Conservation (phyloP, 2,888 invertebrate genomes). For the Rotaria magnacalcarata region DNA sequence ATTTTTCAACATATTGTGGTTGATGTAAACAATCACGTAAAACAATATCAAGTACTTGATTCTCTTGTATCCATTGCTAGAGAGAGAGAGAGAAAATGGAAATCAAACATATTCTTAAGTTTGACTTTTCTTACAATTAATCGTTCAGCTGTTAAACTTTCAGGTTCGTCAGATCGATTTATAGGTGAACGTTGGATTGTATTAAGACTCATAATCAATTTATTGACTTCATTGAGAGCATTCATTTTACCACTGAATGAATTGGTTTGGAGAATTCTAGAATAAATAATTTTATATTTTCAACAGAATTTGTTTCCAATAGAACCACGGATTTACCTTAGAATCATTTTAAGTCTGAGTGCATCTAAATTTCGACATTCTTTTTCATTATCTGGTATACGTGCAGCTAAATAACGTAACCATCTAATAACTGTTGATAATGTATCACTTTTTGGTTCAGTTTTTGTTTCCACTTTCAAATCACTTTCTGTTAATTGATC, state of each 20-base stretch:
- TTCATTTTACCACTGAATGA: constrained; percentile 99
- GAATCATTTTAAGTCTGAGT: constrained; percentile 89
- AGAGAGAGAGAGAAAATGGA: neutral
- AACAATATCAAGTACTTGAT: constrained; percentile 87
- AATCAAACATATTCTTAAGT: too few relatives aligned
- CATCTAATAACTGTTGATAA: constrained; percentile 88
- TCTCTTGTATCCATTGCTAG: constrained; percentile 83
- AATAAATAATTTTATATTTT: neutral
- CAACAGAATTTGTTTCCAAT: too few relatives aligned
- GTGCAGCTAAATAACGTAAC: constrained; percentile 78
- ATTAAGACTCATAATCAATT: constrained; percentile 67
- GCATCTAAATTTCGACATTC: constrained; percentile 77
- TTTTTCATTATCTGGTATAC: constrained; percentile 71
- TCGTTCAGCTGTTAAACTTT: constrained; percentile 34
- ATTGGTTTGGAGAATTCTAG: constrained; percentile 80
- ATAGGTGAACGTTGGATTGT: constrained; percentile 23
- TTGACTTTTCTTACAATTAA: neutral
- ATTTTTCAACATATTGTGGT: constrained; percentile 85
- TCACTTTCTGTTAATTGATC: constrained; percentile 90
- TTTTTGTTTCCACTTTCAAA: constrained; percentile 86
- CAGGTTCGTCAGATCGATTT: constrained; percentile 2
- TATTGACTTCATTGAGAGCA: constrained; percentile 93
- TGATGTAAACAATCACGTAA: constrained; percentile 90
- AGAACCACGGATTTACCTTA: constrained; percentile 58
- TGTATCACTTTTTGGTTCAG: constrained; percentile 86